Conservation (phyloP, 2,888 invertebrate species). For the Xiphydria camelus region DNA sequence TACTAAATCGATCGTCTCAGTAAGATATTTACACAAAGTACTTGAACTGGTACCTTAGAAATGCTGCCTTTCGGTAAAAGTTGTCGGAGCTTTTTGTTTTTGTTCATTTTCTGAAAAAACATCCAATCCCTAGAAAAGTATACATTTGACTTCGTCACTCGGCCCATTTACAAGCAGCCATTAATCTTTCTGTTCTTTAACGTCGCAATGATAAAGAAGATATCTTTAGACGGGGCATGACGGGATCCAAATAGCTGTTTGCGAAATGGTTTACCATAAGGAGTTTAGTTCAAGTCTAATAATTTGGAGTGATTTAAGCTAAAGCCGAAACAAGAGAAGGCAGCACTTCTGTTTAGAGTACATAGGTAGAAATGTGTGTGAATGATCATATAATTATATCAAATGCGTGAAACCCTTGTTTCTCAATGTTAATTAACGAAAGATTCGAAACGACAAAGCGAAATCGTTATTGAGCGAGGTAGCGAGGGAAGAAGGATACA, state of each 20-base stretch:
- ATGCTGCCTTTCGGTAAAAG: conserved; percentile 67
- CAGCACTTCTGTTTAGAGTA: conserved; percentile 36
- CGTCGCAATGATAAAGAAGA: conserved; percentile 1
- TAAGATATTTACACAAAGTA: conserved; percentile 6
- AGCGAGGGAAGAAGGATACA: too few species aligned
- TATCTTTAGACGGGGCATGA: too few species aligned
- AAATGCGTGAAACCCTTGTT: too few species aligned
- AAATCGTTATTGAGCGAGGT: too few species aligned
- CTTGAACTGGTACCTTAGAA: conserved; percentile 63
- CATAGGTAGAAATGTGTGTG: too few species aligned
- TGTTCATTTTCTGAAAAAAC: conserved; percentile 70
- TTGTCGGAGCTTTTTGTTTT: conserved; percentile 66
- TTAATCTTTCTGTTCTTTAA: conserved; percentile 2
- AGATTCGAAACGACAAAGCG: too few species aligned
- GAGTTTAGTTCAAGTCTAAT: conserved; percentile 21
- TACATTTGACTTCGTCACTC: conserved; percentile 35
- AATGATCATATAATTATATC: too few species aligned
- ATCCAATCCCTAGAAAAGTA: conserved; percentile 54
- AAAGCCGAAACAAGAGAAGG: conserved; percentile 23
- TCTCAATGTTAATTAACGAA: too few species aligned
- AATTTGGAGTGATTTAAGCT: conserved; percentile 17
- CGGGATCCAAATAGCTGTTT: conserved; percentile 16
- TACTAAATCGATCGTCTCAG: too few species aligned
- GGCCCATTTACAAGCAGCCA: conserved; percentile 18
- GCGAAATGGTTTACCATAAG: conserved; percentile 23